Evolutionary conservation across 1,140 invertebrate genomes (phyloP).

Genomic region (Drosophila baimaii): DNA sequence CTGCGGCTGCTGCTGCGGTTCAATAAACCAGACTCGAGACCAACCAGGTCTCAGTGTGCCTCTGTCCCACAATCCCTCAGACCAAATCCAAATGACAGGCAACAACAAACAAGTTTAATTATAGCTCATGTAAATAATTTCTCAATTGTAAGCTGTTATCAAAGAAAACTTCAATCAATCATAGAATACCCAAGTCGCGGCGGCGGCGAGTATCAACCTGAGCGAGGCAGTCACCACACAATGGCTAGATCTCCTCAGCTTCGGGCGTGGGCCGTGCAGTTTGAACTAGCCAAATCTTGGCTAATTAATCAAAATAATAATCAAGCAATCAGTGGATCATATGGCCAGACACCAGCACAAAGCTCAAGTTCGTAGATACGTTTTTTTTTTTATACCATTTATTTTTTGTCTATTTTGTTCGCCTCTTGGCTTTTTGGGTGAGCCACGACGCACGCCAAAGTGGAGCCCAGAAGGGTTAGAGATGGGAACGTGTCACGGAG

Average conservation of each 20-base stretch:
- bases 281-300: conserved; percentile 82
- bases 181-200: conserved; percentile 58
- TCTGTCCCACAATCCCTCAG: neutral
- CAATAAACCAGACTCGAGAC: conserved; percentile 69
- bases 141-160: conserved; percentile 83
- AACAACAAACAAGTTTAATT: conserved; percentile 83
- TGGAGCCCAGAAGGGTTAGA: conserved; percentile 41
- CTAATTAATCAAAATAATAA: conserved; percentile 84
- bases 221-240: conserved; percentile 58
- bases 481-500: conserved; percentile 12
- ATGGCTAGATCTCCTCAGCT: conserved; percentile 47
- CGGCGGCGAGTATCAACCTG: conserved; percentile 65
- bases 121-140: conserved; percentile 83
- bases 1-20: too few species aligned
- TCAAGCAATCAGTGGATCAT: conserved; percentile 83
- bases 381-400: conserved; percentile 9
- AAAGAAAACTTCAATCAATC: conserved; percentile 82
- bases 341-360: conserved; percentile 59
- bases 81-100: conserved; percentile 70
- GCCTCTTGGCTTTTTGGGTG: conserved; percentile 40
- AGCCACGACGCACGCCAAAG: conserved; percentile 80
- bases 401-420: conserved; percentile 6
- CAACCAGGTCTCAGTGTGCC: conserved; percentile 7
- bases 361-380: conserved; percentile 41
- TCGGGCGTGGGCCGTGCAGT: conserved; percentile 77